Conservation (phyloP, 2,113 vertebrate genomes). For the Pantherophis guttatus region DNA sequence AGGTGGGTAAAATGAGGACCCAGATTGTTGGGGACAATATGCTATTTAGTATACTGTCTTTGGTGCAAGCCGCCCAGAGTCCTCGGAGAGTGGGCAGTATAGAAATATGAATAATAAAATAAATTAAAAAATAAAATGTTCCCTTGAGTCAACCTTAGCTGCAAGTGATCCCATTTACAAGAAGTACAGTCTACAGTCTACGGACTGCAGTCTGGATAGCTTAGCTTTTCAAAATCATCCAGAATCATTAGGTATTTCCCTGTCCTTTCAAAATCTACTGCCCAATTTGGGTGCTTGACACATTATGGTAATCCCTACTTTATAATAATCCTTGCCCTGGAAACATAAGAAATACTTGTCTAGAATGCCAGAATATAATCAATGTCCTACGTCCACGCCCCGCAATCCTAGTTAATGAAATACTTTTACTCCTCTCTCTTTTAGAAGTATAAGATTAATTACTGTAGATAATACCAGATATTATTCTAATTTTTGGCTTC, state of each 20-base stretch:
- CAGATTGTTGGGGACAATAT: too few species aligned
- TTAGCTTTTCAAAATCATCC: neutral
- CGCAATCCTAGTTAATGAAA: neutral
- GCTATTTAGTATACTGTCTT: too few species aligned
- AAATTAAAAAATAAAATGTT: neutral
- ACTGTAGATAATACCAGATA: conserved; percentile 30
- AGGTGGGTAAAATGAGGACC: too few species aligned
- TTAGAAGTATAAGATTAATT: conserved; percentile 42
- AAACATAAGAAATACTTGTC: conserved; percentile 1
- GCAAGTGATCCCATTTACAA: neutral
- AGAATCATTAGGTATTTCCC: neutral
- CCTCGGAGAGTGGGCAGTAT: too few species aligned
- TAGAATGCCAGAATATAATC: conserved; percentile 27
- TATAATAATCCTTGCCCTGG: neutral
- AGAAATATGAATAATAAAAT: too few species aligned
- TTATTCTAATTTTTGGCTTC: conserved; percentile 1
- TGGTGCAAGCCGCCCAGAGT: too few species aligned
- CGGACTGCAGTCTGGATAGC: neutral
- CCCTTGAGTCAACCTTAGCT: neutral
- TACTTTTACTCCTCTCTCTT: neutral
- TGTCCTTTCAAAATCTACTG: neutral
- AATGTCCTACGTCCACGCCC: neutral
- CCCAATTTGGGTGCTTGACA: neutral
- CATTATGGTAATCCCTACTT: neutral
- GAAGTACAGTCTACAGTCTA: neutral